Evolutionary conservation across 2,888 invertebrate species (phyloP).

Genomic region (Tenthredo livida): DNA sequence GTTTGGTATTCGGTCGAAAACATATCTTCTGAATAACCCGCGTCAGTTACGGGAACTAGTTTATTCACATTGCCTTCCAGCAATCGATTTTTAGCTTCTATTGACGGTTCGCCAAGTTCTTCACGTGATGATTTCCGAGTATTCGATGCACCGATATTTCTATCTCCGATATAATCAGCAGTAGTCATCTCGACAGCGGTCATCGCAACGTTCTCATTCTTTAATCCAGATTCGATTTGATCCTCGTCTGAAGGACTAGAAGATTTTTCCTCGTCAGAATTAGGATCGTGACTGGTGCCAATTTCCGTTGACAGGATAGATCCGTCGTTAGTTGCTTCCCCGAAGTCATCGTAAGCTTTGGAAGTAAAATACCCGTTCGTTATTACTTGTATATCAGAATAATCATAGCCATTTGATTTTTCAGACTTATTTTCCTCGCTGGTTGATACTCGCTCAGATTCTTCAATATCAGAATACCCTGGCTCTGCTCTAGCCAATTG

Average conservation of each 20-base stretch:
- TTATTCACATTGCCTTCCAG: not conserved
- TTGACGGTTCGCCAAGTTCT: not conserved
- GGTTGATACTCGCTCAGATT: not conserved
- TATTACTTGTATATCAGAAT: slow-evolving; percentile 57
- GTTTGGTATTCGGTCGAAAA: too few relatives aligned
- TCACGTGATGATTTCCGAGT: not conserved
- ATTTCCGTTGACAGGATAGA: not conserved
- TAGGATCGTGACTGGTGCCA: not conserved
- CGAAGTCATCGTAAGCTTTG: slow-evolving; percentile 49
- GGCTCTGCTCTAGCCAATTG: not conserved
- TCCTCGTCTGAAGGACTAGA: not conserved
- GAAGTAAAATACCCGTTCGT: slow-evolving; percentile 58
- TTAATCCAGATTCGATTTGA: not conserved
- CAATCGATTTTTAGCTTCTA: not conserved
- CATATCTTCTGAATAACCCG: not conserved
- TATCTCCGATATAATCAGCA: not conserved
- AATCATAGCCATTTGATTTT: slow-evolving; percentile 36
- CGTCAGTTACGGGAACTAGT: not conserved
- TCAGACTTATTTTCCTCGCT: not conserved
- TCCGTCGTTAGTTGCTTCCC: not conserved
- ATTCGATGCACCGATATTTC: not conserved
- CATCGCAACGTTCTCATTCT: not conserved
- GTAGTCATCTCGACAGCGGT: not conserved
- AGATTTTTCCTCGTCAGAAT: not conserved
- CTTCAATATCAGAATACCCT: not conserved